These are phyloP conservation scores for Scaptomyza polygonia DNA, from an alignment of 2,888 invertebrate genomes.

Conservation along the genomic window DNA sequence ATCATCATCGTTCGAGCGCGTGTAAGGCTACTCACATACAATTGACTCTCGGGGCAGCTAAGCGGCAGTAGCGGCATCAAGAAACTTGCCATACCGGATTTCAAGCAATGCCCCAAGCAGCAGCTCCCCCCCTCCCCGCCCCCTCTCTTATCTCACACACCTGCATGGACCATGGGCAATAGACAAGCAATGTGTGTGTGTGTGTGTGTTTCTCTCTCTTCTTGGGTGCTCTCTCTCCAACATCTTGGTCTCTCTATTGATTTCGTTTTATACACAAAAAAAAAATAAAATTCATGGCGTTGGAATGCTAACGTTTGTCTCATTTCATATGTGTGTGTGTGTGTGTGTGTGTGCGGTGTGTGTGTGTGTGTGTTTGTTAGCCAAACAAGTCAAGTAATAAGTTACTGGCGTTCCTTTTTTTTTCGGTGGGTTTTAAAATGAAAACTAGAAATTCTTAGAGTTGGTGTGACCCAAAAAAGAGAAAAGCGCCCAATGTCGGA, in stretches of 20 bases:
- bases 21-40: constrained; percentile 58
- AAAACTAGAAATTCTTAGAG: constrained; percentile 72
- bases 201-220: too few relatives aligned
- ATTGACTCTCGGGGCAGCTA: constrained; percentile 21
- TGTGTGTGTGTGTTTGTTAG: constrained; percentile 34
- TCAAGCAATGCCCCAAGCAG: constrained; percentile 69
- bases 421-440: constrained; percentile 17
- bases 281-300: constrained; percentile 56
- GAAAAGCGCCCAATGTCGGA: background rate
- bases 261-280: constrained; percentile 57
- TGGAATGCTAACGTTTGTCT: constrained; percentile 63
- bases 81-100: constrained; percentile 80
- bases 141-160: constrained; percentile 31
- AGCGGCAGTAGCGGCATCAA: constrained; percentile 47
- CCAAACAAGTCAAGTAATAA: constrained; percentile 57
- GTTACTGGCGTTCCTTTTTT: constrained; percentile 39
- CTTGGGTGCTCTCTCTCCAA: constrained; percentile 17
- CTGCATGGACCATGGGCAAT: constrained; percentile 59
- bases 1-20: constrained; percentile 53
- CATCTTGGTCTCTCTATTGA: constrained; percentile 64
- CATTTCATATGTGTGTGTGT: constrained; percentile 8
- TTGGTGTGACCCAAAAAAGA: constrained; percentile 66
- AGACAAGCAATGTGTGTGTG: constrained; percentile 40
- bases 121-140: background rate
- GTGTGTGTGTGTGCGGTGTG: constrained; percentile 7